These are phyloP conservation scores for Caenorhabditis sinica DNA, from an alignment of 2,888 invertebrate genomes.

Conservation along the genomic window DNA sequence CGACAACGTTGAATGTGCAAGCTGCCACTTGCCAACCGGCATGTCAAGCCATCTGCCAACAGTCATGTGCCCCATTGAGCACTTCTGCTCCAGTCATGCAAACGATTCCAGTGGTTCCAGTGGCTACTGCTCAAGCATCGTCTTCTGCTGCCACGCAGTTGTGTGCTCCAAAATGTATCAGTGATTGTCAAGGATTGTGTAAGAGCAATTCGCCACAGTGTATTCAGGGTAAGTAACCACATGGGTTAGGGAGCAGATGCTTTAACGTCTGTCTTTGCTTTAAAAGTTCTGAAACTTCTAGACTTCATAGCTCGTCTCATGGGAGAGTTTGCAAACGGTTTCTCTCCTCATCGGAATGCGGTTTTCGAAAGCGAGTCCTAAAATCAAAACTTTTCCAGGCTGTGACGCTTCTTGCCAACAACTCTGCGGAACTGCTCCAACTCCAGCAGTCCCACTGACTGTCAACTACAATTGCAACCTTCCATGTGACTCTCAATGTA, in stretches of 20 bases:
- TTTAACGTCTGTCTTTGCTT: neutral
- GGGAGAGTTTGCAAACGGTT: too few relatives aligned
- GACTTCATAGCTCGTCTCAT: too few relatives aligned
- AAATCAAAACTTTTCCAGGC: conserved; percentile 30
- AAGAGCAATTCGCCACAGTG: conserved; percentile 69
- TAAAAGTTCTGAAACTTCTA: too few relatives aligned
- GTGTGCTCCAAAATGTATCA: conserved; percentile 73
- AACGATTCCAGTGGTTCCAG: conserved; percentile 14
- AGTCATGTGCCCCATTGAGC: conserved; percentile 61
- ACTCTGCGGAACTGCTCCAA: conserved; percentile 70
- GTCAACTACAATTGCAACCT: conserved; percentile 71
- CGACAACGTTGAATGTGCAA: conserved; percentile 56
- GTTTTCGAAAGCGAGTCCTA: too few relatives aligned
- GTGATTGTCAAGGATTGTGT: conserved; percentile 71
- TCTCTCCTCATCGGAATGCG: too few relatives aligned
- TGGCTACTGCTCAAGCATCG: neutral
- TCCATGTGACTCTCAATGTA: conserved; percentile 72
- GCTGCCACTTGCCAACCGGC: conserved; percentile 69
- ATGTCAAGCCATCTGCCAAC: conserved; percentile 66
- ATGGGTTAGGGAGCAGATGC: too few relatives aligned
- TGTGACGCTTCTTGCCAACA: conserved; percentile 70
- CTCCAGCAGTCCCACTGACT: conserved; percentile 67
- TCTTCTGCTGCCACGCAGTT: conserved; percentile 24
- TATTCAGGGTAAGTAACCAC: conserved; percentile 61
- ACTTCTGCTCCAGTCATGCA: conserved; percentile 29